phyloP scores from a whole-genome alignment of 2,888 invertebrate species.

The Hartigia nigra region DNA sequence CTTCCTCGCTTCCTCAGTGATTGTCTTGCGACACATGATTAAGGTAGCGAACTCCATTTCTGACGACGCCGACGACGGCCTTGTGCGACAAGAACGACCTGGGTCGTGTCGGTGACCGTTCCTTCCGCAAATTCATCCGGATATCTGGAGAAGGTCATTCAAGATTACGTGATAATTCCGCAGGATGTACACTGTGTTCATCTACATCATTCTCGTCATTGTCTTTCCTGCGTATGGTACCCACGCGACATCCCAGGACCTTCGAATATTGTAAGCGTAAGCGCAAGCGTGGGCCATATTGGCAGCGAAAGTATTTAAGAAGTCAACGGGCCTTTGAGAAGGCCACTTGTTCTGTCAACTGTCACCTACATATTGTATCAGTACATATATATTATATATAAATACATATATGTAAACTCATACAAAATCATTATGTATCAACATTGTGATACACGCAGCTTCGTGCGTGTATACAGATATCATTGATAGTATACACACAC shows the following conservation, averaged over 20 bases:
- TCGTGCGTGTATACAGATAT: not conserved
- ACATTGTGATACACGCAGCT: not conserved
- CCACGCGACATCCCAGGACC: not conserved
- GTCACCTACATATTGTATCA: constrained; percentile 37
- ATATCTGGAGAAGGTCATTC: not conserved
- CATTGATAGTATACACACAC: not conserved
- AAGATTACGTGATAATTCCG: not conserved
- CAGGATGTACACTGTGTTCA: not conserved
- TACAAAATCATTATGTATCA: not conserved
- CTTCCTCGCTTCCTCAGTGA: not conserved
- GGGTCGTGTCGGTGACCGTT: not conserved
- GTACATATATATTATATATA: not conserved
- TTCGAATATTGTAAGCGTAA: not conserved
- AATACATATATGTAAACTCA: not conserved
- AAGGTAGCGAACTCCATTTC: not conserved
- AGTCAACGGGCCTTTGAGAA: constrained; percentile 53
- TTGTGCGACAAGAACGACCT: not conserved
- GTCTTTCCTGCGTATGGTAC: not conserved
- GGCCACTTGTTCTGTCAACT: constrained; percentile 57
- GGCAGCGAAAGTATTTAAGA: constrained; percentile 60
- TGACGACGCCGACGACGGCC: not conserved
- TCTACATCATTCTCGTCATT: not conserved
- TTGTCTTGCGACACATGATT: not conserved
- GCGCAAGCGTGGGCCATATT: not conserved
- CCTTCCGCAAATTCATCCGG: not conserved